Conservation (phyloP, 2,797 vertebrate species). For the Euphonia xanthogaster region DNA sequence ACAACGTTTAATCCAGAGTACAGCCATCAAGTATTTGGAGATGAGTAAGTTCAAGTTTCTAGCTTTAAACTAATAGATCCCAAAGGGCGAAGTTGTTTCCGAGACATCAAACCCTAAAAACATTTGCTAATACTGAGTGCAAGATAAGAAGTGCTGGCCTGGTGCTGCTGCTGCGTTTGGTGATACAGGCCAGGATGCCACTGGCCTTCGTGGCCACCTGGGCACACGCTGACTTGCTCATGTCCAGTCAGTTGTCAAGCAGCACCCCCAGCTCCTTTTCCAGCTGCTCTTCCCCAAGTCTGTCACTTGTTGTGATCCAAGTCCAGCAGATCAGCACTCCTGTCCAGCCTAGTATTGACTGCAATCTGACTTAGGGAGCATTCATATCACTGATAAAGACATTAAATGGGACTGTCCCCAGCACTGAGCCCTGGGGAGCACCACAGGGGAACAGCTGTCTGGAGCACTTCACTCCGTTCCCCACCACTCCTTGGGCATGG, state of each 20-base stretch:
- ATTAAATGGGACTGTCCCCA: neutral
- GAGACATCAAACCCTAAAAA: neutral
- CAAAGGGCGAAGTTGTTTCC: neutral
- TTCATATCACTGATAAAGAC: neutral
- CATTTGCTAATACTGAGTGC: neutral
- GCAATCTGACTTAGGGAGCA: neutral
- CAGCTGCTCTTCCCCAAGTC: neutral
- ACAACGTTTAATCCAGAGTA: conserved; percentile 95
- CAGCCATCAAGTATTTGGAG: conserved; percentile 95
- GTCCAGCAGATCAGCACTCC: neutral
- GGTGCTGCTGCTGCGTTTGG: neutral
- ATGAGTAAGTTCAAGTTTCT: conserved; percentile 87
- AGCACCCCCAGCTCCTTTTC: neutral
- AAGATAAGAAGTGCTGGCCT: neutral
- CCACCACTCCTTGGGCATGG: no score
- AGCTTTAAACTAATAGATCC: neutral
- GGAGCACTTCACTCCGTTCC: neutral
- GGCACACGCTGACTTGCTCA: accelerated
- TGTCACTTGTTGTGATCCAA: neutral
- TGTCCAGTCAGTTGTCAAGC: accelerated
- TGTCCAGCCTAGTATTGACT: neutral
- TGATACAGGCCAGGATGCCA: neutral
- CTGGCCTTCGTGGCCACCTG: neutral
- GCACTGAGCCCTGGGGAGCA: neutral
- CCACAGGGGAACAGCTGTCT: neutral